A percentile compares a stretch with the other conserved stretches of the same genome.
Evolutionary conservation across 1,140 invertebrate genomes (phyloP).

Genomic region (Procambarus virginalis): DNA sequence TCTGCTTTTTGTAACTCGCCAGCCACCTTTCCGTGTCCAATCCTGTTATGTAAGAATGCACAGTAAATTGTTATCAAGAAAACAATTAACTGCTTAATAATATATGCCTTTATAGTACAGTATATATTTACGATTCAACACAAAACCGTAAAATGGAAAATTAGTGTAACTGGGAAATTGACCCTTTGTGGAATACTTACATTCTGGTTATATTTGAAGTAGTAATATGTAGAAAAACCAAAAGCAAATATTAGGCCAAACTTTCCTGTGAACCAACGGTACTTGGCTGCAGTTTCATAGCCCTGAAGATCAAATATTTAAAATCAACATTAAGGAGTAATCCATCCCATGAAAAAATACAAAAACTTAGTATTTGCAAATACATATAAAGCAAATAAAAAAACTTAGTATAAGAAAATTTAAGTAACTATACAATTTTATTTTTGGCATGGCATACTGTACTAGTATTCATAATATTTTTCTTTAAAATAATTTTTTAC

Average conservation of each 20-base stretch:
- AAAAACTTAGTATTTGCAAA: no score
- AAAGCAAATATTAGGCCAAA: conserved; percentile 7
- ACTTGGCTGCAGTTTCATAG: conserved; percentile 52
- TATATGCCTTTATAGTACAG: neutral
- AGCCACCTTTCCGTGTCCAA: conserved; percentile 52
- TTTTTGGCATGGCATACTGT: no score
- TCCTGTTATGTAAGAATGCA: conserved; percentile 4
- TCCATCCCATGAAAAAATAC: no score
- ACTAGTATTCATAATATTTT: no score
- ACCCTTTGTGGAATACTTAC: conserved; percentile 15
- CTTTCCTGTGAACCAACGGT: conserved; percentile 61
- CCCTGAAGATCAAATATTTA: conserved; percentile 11
- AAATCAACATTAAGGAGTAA: no score
- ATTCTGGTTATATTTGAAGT: conserved; percentile 50
- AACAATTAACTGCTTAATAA: neutral
- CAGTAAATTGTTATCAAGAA: neutral
- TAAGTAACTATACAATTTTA: no score
- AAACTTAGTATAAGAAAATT: no score
- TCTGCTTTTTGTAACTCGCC: conserved; percentile 15
- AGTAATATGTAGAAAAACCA: conserved; percentile 27
- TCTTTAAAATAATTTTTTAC: no score
- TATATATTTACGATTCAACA: neutral
- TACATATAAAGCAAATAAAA: no score
- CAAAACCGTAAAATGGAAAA: no score
- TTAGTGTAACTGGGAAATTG: no score